These are phyloP conservation scores for Agonopterix heracliana DNA, from an alignment of 2,888 invertebrate species.

Conservation along the genomic window DNA sequence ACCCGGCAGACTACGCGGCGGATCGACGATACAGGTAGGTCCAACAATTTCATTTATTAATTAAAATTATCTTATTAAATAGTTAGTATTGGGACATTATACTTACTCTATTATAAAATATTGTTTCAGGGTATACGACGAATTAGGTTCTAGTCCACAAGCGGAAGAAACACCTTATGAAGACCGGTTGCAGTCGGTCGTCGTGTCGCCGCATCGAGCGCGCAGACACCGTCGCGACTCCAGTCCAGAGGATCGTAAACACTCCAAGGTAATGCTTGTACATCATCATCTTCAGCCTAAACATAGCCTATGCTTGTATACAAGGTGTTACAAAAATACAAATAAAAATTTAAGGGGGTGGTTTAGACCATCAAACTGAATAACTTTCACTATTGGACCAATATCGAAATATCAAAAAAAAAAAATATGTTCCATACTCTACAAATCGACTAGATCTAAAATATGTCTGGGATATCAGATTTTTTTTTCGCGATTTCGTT, in stretches of 20 bases:
- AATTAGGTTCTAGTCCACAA: conserved; percentile 80
- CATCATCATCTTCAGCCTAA: neutral
- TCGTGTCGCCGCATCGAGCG: conserved; percentile 65
- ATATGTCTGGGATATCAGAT: too few species aligned
- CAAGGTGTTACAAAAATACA: too few species aligned
- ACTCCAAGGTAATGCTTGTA: conserved; percentile 46
- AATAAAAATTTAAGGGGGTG: too few species aligned
- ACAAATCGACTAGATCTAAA: too few species aligned
- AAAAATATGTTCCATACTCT: too few species aligned
- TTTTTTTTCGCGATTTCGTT: too few species aligned
- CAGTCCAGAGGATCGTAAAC: conserved; percentile 80
- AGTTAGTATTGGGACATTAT: neutral
- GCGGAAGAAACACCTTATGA: conserved; percentile 77
- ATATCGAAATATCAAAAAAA: too few species aligned
- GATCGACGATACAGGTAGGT: conserved; percentile 67
- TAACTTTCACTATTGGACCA: too few species aligned
- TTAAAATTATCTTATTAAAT: neutral
- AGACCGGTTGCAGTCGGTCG: conserved; percentile 72
- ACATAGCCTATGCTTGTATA: too few species aligned
- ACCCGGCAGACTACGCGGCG: conserved; percentile 64
- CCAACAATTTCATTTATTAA: neutral
- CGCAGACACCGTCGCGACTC: conserved; percentile 78
- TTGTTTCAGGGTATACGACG: conserved; percentile 58
- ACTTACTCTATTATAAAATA: neutral
- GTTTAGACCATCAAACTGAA: too few species aligned